Percentiles rank a stretch among this genome's conserved stretches.
These are phyloP conservation scores for Coenonympha glycerion DNA, from an alignment of 2,888 invertebrate species.

Conservation along the genomic window DNA sequence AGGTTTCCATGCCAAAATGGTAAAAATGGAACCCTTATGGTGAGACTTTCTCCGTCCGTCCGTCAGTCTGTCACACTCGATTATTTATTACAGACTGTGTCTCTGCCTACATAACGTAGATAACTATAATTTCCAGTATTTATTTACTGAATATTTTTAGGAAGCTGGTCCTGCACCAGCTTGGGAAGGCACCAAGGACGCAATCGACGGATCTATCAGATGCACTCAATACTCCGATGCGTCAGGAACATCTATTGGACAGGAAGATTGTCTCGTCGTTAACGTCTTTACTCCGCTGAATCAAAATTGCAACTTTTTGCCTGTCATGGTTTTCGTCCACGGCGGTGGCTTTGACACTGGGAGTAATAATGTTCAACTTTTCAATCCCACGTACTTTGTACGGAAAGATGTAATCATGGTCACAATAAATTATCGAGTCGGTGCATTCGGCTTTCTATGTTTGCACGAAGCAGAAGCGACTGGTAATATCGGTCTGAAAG, in stretches of 20 bases:
- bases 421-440: constrained; percentile 45
- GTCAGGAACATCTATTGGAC: constrained; percentile 28
- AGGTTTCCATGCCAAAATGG: too few species aligned
- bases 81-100: too few species aligned
- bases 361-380: constrained; percentile 22
- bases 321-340: constrained; percentile 45
- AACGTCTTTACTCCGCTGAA: constrained; percentile 47
- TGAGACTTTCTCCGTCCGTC: too few species aligned
- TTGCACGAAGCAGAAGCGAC: constrained; percentile 40
- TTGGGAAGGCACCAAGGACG: constrained; percentile 34
- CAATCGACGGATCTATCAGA: constrained; percentile 27
- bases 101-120: too few species aligned
- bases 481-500: constrained; percentile 47
- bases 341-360: constrained; percentile 41
- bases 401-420: constrained; percentile 42
- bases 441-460: constrained; percentile 47
- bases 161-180: constrained; percentile 34
- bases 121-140: too few species aligned
- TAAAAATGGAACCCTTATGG: too few species aligned
- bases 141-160: constrained; percentile 22
- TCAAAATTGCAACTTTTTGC: constrained; percentile 30
- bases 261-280: constrained; percentile 44
- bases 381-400: constrained; percentile 42
- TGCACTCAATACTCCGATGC: constrained; percentile 33
- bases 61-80: too few species aligned